Percentiles rank a stretch among this genome's conserved stretches.
Evolutionary conservation across 2,888 invertebrate species (phyloP).

Genomic region (Marasmarcha lunaedactyla): DNA sequence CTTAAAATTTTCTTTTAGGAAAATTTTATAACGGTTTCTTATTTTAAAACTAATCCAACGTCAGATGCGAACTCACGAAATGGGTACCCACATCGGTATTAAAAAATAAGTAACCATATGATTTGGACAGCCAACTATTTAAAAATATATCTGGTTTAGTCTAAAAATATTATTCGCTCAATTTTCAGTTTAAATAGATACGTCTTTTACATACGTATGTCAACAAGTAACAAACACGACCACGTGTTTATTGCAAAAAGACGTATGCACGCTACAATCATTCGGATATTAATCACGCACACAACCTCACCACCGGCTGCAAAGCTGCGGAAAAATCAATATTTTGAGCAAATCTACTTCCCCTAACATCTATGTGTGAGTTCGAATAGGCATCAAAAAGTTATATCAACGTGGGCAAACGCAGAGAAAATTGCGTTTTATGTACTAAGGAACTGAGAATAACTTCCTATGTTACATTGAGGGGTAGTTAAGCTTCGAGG

Average conservation of each 20-base stretch:
- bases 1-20: too few species aligned
- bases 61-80: too few species aligned
- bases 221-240: constrained; percentile 64
- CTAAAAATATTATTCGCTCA: too few species aligned
- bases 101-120: too few species aligned
- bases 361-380: constrained; percentile 53
- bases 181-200: too few species aligned
- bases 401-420: background rate
- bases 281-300: constrained; percentile 20
- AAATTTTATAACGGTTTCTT: too few species aligned
- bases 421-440: background rate
- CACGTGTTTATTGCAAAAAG: constrained; percentile 67
- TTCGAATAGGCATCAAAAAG: constrained; percentile 25
- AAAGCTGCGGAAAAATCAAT: constrained; percentile 65
- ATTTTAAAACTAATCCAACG: too few species aligned
- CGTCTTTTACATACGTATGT: too few species aligned
- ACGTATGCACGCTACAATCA: constrained; percentile 27
- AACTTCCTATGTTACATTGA: background rate
- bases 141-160: too few species aligned
- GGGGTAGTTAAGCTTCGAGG: constrained; percentile 56
- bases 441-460: background rate
- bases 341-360: constrained; percentile 70
- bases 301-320: constrained; percentile 33
- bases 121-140: too few species aligned
- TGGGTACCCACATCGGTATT: too few species aligned